A percentile compares a stretch with the other conserved stretches of the same genome.
Conservation (phyloP, 2,888 invertebrate species). For the Acanthacorydalis orientalis region DNA sequence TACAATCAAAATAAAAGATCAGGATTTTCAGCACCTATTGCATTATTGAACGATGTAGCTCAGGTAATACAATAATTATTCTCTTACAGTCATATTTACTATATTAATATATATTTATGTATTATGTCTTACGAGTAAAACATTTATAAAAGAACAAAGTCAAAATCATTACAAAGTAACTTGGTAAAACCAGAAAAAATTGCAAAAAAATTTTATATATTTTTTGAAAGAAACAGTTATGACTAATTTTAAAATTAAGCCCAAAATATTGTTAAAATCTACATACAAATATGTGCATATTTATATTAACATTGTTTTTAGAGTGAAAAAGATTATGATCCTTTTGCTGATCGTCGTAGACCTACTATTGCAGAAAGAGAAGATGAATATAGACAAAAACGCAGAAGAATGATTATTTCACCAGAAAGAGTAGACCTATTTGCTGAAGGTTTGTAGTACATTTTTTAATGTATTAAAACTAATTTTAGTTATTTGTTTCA, state of each 20-base stretch:
- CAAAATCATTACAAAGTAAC: background rate
- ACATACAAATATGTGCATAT: background rate
- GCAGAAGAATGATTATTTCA: conserved; percentile 85
- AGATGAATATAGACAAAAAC: conserved; percentile 87
- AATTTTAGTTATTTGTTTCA: background rate
- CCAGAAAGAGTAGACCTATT: conserved; percentile 96
- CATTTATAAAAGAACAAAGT: background rate
- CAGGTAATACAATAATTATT: conserved; percentile 37
- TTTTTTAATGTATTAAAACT: conserved; percentile 6
- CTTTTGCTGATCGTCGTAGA: conserved; percentile 79
- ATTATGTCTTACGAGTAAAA: background rate
- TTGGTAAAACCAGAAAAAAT: too few species aligned
- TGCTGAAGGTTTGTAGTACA: conserved; percentile 69
- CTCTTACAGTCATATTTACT: background rate
- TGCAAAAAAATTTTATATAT: too few species aligned
- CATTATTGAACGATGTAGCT: conserved; percentile 76
- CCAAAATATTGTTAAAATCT: too few species aligned
- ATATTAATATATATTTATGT: background rate
- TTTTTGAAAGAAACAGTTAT: too few species aligned
- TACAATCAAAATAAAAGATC: conserved; percentile 53
- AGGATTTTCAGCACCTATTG: conserved; percentile 72
- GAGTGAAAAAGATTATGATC: conserved; percentile 87
- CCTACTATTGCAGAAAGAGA: conserved; percentile 92
- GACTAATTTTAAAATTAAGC: too few species aligned
- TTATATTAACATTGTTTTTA: conserved; percentile 20